A percentile compares a stretch with the other conserved stretches of the same genome.
Evolutionary conservation across 2,888 invertebrate genomes (phyloP).

Genomic region (Tipula vernalis): DNA sequence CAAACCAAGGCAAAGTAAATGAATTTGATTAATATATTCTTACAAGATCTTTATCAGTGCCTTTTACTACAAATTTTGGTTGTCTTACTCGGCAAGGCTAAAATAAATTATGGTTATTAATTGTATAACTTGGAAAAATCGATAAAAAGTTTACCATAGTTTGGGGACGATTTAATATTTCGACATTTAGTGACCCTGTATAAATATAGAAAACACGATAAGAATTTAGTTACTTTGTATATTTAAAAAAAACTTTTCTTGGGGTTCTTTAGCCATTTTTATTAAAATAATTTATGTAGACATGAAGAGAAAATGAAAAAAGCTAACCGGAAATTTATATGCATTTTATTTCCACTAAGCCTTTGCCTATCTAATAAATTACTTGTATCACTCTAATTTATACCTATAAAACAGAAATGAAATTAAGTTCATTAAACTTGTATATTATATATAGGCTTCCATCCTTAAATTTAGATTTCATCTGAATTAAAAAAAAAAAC

Average conservation of each 20-base stretch:
- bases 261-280: too few species aligned
- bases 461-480: not conserved
- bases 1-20: not conserved
- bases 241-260: too few species aligned
- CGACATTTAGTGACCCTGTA: not conserved
- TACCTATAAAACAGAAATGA: not conserved
- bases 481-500: not conserved
- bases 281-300: too few species aligned
- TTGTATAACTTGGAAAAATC: not conserved
- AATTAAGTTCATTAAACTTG: not conserved
- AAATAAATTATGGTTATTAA: not conserved
- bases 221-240: not conserved
- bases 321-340: not conserved
- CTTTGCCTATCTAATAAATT: not conserved
- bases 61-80: not conserved
- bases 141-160: not conserved
- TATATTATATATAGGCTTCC: not conserved
- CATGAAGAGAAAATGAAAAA: not conserved
- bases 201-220: not conserved
- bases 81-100: not conserved
- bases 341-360: not conserved
- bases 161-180: not conserved
- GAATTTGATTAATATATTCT: not conserved
- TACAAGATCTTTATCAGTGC: not conserved
- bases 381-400: not conserved